Base-by-base conservation (phyloP, 2,797 vertebrate genomes). In the Microctenopoma steveboyesi region DNA sequence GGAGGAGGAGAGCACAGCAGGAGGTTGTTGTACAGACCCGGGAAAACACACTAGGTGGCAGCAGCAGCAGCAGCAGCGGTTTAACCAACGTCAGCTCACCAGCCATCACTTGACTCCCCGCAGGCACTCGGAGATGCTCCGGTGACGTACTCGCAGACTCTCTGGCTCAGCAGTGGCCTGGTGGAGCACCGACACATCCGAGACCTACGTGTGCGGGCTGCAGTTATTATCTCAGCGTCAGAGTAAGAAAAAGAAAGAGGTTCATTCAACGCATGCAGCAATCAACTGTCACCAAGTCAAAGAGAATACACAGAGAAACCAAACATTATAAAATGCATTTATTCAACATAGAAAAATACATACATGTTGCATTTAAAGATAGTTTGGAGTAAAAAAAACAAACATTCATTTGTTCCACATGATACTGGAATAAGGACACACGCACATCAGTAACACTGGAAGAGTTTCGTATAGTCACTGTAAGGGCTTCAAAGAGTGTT, bases 291-390 rank as follows among this genome's bases (percentile, higher is more conserved):
- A 14, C 13, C 3, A 14, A 42, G 3, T 42, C 3, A 42, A 14
- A 42, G 12, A 12, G 13, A 39, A 39, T 39, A 39, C 1, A 39
- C 37, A 39, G 37, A 8, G 10, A 39, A 39, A 42, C 9, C 11
- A 42, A 57, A 3, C 6, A 10, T 72, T 35, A 13, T 47, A 57
- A 63, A 52, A 66, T 50, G 9, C 3, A 47, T 76, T 88, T 86
- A 88, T 81, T 86, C 18, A 69, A 69, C 28, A 61, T 68, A 22
- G 56, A 83, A 85, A 46, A n/a, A n/a, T 82, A 76, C 71, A 84
- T 86, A 84, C 86, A 91, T 69, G 76, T 56, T 85, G 54, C 74
- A 83, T 79, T 72, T 39, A 4, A 47, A 52, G 33, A 1, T 13
- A 33, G 4, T 56, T 18, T 28, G 3, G 51, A 27, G 2, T 61